Percentiles rank a stretch among this genome's conserved stretches.
Conservation (phyloP, 2,113 vertebrate species). For the Eleginops maclovinus region DNA sequence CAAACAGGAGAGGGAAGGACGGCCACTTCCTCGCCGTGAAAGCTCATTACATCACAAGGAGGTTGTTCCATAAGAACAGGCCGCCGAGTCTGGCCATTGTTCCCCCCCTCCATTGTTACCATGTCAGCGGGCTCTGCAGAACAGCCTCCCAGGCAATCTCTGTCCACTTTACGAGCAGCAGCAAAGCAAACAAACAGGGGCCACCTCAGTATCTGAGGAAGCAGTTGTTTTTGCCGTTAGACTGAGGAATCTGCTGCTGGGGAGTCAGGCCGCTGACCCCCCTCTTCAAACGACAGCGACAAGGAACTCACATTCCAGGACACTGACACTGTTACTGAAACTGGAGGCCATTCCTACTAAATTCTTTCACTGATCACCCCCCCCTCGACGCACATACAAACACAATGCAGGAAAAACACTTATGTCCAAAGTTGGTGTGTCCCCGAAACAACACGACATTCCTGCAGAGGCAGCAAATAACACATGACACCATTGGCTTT, state of each 20-base stretch:
- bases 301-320: slow-evolving; percentile 66
- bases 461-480: neutral
- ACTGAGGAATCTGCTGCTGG: slow-evolving; percentile 67
- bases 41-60: slow-evolving; percentile 74
- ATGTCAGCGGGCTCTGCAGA: slow-evolving; percentile 65
- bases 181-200: slow-evolving; percentile 78
- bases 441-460: neutral
- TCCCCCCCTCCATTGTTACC: slow-evolving; percentile 68
- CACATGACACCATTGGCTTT: too few species aligned
- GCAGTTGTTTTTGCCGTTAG: slow-evolving; percentile 74
- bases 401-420: slow-evolving; percentile 27
- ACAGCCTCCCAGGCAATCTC: slow-evolving; percentile 43
- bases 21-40: slow-evolving; percentile 65
- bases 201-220: slow-evolving; percentile 77
- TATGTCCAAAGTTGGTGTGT: neutral
- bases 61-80: slow-evolving; percentile 62
- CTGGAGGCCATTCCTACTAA: slow-evolving; percentile 24
- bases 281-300: slow-evolving; percentile 50
- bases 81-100: slow-evolving; percentile 59
- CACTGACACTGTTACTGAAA: slow-evolving; percentile 63
- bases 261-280: slow-evolving; percentile 38
- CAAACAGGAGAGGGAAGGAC: slow-evolving; percentile 81
- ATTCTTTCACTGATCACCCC: slow-evolving; percentile 51
- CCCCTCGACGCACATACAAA: neutral
- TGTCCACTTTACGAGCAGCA: slow-evolving; percentile 71